Evolutionary conservation across 1,140 invertebrate genomes (phyloP).

Genomic region (Campoletis sonorensis): DNA sequence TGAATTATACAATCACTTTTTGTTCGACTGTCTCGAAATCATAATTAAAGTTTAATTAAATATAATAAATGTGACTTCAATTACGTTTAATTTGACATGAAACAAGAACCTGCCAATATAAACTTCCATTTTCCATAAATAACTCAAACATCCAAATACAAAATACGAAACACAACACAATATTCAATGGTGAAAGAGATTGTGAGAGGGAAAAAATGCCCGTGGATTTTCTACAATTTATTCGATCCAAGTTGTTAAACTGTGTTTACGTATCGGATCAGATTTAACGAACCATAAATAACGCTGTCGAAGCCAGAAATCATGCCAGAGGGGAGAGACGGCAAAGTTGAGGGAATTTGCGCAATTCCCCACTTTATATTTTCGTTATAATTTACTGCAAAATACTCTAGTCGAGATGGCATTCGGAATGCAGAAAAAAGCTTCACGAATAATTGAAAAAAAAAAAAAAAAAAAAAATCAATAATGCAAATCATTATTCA

Average conservation of each 20-base stretch:
- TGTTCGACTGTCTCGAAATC: too few relatives aligned
- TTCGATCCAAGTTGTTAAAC: conserved; percentile 26
- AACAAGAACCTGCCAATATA: too few relatives aligned
- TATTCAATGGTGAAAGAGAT: background rate
- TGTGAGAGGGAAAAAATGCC: background rate
- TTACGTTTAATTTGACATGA: too few relatives aligned
- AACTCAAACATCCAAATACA: background rate
- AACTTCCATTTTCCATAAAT: background rate
- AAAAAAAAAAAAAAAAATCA: background rate
- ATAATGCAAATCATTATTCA: background rate
- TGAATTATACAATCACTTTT: too few relatives aligned
- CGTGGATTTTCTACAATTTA: background rate
- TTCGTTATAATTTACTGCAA: conserved; percentile 8
- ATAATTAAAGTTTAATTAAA: too few relatives aligned
- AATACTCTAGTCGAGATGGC: background rate
- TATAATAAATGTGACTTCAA: too few relatives aligned
- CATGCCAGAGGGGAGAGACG: conserved; percentile 21
- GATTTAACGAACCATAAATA: conserved; percentile 36
- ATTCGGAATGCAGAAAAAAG: background rate
- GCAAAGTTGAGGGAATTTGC: background rate
- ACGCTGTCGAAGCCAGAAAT: conserved; percentile 14
- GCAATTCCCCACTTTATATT: conserved; percentile 26
- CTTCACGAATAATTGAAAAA: background rate
- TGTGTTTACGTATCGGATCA: conserved; percentile 14
- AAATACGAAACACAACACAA: background rate